Evolutionary conservation across 2,113 vertebrate species (phyloP), one percentile per base, ranked within the genome.

Genomic region (Oryzias woworae): DNA sequence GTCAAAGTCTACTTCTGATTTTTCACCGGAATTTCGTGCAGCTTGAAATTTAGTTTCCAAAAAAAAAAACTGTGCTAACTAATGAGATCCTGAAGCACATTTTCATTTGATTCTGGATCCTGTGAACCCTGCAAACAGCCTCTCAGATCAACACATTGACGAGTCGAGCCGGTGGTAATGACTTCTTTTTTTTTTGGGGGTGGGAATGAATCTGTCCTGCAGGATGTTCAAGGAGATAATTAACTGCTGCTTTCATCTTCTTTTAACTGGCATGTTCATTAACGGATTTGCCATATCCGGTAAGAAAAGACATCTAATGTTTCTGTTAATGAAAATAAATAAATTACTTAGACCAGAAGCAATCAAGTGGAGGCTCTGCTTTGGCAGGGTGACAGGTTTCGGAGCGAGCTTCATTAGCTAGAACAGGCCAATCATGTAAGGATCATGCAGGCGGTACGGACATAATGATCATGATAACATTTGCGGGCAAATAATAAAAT

Each of bases 181-280:
- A 86, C 63, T 70, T 62, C 7, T 1, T 2, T 26, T 26, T 23
- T 16, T 36, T 53, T 31, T 31, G 84, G 80, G 69, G 62, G 78
- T 77, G 77, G 77, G 78, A 84, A 85, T 80, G 54, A 86, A 89
- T 87, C 83, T 84, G 81, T 85, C 77, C 80, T 8, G 51, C 76
- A 48, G 84, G 84, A 77, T 68, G 82, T 87, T 83, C 20, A 64
- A 50, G 76, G 71, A 89, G 88, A 89, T 91, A 90, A 91, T 89
- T 88, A 90, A 86, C 84, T 68, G 75, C 55, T 63, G 66, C 84
- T 82, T 88, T 86, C 80, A 78, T 90, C 82, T 86, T 84, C 73
- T 87, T 85, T 86, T 86, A 85, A 86, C 85, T 84, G 85, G 75
- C 86, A 78, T 77, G 82, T 85, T 88, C 87, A 89, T 88, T 89